A percentile compares a stretch with the other conserved stretches of the same genome.
phyloP scores from a whole-genome alignment of 2,888 invertebrate species.

The Bimastos eiseni region DNA sequence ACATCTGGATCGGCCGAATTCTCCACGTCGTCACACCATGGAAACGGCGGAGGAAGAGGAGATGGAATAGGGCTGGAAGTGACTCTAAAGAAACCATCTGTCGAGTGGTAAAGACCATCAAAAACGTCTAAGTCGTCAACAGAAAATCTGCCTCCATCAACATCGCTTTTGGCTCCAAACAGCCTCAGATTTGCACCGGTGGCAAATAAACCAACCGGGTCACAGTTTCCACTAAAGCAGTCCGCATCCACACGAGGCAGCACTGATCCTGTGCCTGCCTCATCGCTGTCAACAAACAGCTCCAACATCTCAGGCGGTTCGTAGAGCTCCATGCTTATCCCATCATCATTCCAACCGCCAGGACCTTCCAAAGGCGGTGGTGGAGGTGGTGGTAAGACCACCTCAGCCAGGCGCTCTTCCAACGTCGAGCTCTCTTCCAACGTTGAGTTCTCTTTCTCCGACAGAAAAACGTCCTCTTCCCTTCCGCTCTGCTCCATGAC shows the following conservation, averaged over 20 bases:
- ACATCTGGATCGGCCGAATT: background rate
- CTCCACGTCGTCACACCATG: background rate
- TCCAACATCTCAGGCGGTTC: background rate
- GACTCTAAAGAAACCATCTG: background rate
- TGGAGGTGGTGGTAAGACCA: background rate
- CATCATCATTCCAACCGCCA: background rate
- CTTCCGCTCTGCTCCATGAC: background rate
- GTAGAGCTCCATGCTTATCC: background rate
- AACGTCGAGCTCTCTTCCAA: background rate
- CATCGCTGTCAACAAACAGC: background rate
- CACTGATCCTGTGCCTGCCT: background rate
- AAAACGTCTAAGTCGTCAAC: background rate
- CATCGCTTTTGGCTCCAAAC: background rate
- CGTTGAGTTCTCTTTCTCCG: background rate
- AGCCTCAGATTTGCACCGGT: background rate
- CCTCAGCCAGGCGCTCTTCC: background rate
- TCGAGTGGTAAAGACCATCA: background rate
- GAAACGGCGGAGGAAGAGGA: conserved; percentile 19
- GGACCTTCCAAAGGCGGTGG: background rate
- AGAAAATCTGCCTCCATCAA: background rate
- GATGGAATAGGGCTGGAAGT: background rate
- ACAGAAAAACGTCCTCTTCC: background rate
- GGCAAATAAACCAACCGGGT: background rate
- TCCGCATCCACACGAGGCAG: too few species aligned
- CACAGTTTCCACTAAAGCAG: background rate